Evolutionary conservation across 2,113 vertebrate genomes (phyloP).

Genomic region (Falcunculus frontatus): DNA sequence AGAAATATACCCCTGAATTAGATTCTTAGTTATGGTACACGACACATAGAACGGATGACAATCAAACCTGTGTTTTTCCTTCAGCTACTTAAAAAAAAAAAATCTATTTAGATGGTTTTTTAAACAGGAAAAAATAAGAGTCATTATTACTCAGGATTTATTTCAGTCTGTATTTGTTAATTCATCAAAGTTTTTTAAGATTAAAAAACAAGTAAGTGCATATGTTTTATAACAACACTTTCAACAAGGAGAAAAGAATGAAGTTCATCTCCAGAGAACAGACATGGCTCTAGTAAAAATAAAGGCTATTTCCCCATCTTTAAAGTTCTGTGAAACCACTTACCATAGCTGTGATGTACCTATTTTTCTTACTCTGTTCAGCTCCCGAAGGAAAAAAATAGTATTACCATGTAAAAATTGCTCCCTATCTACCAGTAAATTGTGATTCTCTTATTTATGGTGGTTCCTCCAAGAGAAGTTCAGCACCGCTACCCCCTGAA

Average conservation of each 20-base stretch:
- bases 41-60: neutral
- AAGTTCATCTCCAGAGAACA: neutral
- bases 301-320: neutral
- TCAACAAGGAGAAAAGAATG: neutral
- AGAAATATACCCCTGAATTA: neutral
- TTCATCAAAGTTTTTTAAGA: neutral
- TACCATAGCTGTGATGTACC: neutral
- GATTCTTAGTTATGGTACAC: neutral
- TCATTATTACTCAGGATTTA: neutral
- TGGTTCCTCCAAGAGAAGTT: neutral
- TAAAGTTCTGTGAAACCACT: neutral
- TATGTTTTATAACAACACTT: neutral
- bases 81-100: neutral
- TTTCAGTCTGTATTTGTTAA: neutral
- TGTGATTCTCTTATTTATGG: neutral
- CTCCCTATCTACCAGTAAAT: neutral
- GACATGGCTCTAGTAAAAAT: neutral
- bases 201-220: rapidly evolving
- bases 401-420: neutral
- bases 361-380: neutral
- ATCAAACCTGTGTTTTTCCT: neutral
- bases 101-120: neutral
- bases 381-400: neutral
- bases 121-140: neutral
- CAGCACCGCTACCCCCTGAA: neutral